Evolutionary conservation across 2,797 vertebrate species (phyloP), one percentile per base, ranked within the genome.

Genomic region (Accipiter fasciatus): DNA sequence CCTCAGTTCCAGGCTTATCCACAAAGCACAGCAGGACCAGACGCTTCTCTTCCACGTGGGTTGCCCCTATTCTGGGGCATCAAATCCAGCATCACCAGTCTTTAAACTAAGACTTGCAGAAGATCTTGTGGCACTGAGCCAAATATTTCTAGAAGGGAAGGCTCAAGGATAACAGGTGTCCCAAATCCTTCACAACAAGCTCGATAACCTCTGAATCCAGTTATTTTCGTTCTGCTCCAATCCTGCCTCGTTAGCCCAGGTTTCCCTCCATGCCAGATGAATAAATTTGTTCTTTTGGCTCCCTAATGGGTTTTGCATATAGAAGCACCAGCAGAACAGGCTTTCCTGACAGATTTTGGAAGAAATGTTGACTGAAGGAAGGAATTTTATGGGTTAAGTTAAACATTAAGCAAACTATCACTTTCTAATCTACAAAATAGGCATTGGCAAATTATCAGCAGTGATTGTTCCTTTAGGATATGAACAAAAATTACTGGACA

Each of bases 351-450:
- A 84, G 70, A 22, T 72, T 94, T 47, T 50, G 31, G 40, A 65
- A 78, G 42, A 11, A 39, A 88, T 29, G 42, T 2, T 71, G 62
- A 67, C 0, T 2, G 19, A 85, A 67, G 49, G 61, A 87, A 96
- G 16, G 61, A 80, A 77, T 84, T 62, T 72, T n/a, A 67, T 15
- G 28, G 29, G 78, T 84, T 87, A 91, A 92, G 55, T 94, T 77
- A 96, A 96, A 88, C 40, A 89, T 64, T 52, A 95, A 80, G 28
- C 29, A 85, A 94, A 85, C 55, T 42, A 26, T 57, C 73, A 69
- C 40, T 83, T 95, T 96, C 64, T 87, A 75, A 55, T 85, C 40
- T 81, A 84, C 42, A 82, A 94, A 94, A 89, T 6, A 93, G 84
- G 52, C 57, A 76, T 14, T 50, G 37, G 44, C 29, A 95, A 82